These are phyloP conservation scores for Amyelois transitella DNA, from an alignment of 1,140 invertebrate genomes.

Conservation along the genomic window DNA sequence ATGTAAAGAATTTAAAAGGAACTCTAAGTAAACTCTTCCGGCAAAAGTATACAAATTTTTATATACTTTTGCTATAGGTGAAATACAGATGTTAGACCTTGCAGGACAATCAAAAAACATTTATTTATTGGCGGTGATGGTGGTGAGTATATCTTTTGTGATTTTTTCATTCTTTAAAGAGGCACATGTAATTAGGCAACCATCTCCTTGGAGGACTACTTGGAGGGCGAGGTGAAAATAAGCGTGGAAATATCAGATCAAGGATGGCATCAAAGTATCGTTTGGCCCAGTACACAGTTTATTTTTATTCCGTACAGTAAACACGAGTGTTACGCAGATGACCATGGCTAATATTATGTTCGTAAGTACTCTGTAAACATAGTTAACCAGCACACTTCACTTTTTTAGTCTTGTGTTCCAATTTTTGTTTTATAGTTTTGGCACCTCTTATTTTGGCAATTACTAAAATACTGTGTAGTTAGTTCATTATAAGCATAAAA, in stretches of 20 bases:
- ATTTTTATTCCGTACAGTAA: conserved; percentile 27
- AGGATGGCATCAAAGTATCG: conserved; percentile 48
- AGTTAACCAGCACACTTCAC: neutral
- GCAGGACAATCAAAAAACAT: too few relatives aligned
- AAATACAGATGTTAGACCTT: too few relatives aligned
- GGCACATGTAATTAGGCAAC: too few relatives aligned
- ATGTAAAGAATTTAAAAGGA: too few relatives aligned
- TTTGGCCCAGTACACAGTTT: conserved; percentile 15
- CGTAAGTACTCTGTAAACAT: neutral
- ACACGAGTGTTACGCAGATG: conserved; percentile 4
- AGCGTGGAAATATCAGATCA: conserved; percentile 60
- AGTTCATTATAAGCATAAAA: too few relatives aligned
- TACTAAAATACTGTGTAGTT: too few relatives aligned
- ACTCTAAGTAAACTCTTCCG: too few relatives aligned
- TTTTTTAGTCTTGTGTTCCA: neutral
- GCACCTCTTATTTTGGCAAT: neutral
- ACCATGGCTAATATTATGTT: neutral
- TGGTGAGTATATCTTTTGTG: too few relatives aligned
- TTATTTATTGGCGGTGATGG: too few relatives aligned
- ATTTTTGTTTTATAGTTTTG: neutral
- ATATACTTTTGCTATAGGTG: too few relatives aligned
- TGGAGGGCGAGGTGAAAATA: conserved; percentile 42
- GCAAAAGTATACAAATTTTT: too few relatives aligned
- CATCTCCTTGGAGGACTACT: conserved; percentile 5
- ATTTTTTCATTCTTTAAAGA: too few relatives aligned